A percentile compares a stretch with the other conserved stretches of the same genome.
Conservation (phyloP, 2,113 vertebrate species). For the Cebus imitator region DNA sequence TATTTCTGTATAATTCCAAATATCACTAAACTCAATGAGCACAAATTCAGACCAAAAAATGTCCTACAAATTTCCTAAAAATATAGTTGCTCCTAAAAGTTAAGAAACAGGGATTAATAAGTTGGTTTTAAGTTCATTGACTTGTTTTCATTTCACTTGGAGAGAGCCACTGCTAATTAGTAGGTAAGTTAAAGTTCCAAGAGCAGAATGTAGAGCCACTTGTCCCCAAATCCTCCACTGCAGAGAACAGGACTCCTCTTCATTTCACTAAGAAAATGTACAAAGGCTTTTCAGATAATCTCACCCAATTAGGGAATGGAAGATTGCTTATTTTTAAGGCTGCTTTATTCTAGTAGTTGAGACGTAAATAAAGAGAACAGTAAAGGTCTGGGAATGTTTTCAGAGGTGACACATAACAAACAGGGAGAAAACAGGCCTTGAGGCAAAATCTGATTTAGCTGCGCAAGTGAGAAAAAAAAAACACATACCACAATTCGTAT, state of each 20-base stretch:
- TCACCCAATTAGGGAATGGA: not conserved
- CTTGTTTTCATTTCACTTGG: not conserved
- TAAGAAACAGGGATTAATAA: not conserved
- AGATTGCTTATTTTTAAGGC: not conserved
- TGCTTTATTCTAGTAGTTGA: not conserved
- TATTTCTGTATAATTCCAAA: conserved; percentile 13
- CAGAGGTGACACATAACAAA: not conserved
- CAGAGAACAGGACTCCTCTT: not conserved
- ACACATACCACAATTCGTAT: not conserved
- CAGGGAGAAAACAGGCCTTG: not conserved
- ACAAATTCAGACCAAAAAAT: not conserved
- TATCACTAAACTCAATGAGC: not conserved
- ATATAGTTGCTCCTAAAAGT: not conserved
- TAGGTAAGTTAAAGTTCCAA: not conserved
- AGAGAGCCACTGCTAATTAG: not conserved
- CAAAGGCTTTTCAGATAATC: not conserved
- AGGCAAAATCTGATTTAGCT: conserved; percentile 22
- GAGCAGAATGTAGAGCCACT: not conserved
- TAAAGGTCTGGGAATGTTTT: conserved; percentile 14
- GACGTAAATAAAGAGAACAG: not conserved
- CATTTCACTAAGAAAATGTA: not conserved
- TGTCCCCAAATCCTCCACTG: not conserved
- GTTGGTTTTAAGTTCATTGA: not conserved
- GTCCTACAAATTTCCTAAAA: not conserved
- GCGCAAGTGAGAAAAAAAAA: conserved; percentile 40